Evolutionary conservation across 2,113 vertebrate species (phyloP).

Genomic region (Dermatemys mawii): DNA sequence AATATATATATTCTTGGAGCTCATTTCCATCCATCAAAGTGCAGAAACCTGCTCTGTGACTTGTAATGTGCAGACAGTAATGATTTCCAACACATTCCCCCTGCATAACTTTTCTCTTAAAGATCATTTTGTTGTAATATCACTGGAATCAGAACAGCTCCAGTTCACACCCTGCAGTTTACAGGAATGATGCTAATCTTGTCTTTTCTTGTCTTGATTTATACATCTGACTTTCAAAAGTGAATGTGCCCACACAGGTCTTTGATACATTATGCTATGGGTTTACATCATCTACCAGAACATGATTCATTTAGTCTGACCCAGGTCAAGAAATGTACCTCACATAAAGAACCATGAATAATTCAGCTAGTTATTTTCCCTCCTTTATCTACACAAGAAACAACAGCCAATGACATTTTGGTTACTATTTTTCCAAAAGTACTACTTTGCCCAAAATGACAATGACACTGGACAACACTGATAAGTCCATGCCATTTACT

Average conservation of each 20-base stretch:
- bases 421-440: neutral
- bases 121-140: neutral
- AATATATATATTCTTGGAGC: constrained; percentile 19
- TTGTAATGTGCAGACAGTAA: constrained; percentile 49
- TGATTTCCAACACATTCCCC: constrained; percentile 53
- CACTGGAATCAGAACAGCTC: constrained; percentile 26
- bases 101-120: constrained; percentile 27
- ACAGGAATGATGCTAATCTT: constrained; percentile 24
- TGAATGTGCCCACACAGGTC: constrained; percentile 32
- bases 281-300: constrained; percentile 58
- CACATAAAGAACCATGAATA: neutral
- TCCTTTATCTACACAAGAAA: constrained; percentile 27
- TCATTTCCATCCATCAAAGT: constrained; percentile 45
- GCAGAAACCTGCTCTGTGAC: constrained; percentile 46
- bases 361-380: constrained; percentile 47
- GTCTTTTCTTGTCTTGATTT: constrained; percentile 46
- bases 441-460: constrained; percentile 15
- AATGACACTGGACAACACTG: constrained; percentile 19
- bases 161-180: constrained; percentile 41
- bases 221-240: constrained; percentile 38
- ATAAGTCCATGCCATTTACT: constrained; percentile 57
- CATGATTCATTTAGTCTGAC: neutral
- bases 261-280: constrained; percentile 44
- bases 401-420: neutral
- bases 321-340: constrained; percentile 48